These are phyloP conservation scores for Acrocyrtus sp. DNA, from an alignment of 2,888 invertebrate species.

Conservation along the genomic window DNA sequence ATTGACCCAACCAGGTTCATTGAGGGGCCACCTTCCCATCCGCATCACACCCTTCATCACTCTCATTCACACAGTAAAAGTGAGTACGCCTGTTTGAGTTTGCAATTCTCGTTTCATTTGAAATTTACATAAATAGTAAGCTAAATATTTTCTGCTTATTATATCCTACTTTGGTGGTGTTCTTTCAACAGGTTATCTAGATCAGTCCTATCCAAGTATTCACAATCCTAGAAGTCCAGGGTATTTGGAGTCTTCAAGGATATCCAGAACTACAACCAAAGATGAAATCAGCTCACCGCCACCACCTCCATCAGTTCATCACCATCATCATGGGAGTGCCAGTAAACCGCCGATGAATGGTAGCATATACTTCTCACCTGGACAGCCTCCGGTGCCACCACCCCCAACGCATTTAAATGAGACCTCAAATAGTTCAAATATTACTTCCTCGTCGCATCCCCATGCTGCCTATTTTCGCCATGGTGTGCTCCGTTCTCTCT, in stretches of 20 bases:
- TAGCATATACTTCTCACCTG: conserved; percentile 61
- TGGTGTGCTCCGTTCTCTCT: conserved; percentile 61
- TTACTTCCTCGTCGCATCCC: conserved; percentile 54
- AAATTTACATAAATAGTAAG: too few species aligned
- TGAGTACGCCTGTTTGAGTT: too few species aligned
- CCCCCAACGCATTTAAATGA: conserved; percentile 59
- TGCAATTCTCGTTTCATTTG: too few species aligned
- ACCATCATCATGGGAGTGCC: conserved; percentile 39
- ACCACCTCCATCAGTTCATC: conserved; percentile 40
- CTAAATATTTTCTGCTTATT: too few species aligned
- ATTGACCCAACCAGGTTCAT: conserved; percentile 62
- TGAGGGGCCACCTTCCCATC: conserved; percentile 60
- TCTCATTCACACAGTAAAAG: conserved; percentile 62
- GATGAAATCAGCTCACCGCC: conserved; percentile 48
- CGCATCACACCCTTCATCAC: conserved; percentile 50
- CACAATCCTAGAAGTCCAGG: conserved; percentile 58
- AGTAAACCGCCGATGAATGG: conserved; percentile 58
- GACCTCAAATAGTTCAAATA: conserved; percentile 56
- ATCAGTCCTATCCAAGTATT: conserved; percentile 60
- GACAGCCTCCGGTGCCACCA: conserved; percentile 50
- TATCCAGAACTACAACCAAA: conserved; percentile 56
- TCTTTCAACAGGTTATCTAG: conserved; percentile 62
- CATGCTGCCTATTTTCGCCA: conserved; percentile 58
- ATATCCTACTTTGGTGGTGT: too few species aligned
- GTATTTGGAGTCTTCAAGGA: conserved; percentile 60